Conservation (phyloP, 2,797 vertebrate genomes). For the Cirrhinus molitorella region DNA sequence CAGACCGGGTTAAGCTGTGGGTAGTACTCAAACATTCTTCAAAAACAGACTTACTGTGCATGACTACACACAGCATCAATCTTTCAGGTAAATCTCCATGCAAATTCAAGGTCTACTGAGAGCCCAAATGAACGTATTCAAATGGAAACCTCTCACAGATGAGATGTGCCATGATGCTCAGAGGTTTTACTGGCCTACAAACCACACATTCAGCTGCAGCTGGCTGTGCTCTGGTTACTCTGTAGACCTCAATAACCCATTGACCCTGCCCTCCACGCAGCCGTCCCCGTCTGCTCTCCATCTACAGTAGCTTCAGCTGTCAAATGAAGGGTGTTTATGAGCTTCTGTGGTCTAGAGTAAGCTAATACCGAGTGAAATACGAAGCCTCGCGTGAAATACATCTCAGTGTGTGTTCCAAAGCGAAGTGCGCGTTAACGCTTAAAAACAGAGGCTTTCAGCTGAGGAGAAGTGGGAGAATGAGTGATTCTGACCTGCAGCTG, state of each 20-base stretch:
- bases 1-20: neutral
- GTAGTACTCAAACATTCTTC: neutral
- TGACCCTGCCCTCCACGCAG: constrained; percentile 50
- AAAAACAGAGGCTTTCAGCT: constrained; percentile 1
- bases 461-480: neutral
- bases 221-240: constrained; percentile 37
- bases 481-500: constrained; percentile 91
- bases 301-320: constrained; percentile 60
- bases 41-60: neutral
- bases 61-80: neutral
- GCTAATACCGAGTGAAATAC: constrained; percentile 52
- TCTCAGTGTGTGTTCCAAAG: constrained; percentile 28
- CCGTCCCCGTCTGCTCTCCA: constrained; percentile 44
- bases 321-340: constrained; percentile 52
- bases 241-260: constrained; percentile 39
- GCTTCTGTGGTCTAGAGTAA: constrained; percentile 51
- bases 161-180: constrained; percentile 42
- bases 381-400: constrained; percentile 33
- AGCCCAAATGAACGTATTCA: neutral
- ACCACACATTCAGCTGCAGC: constrained; percentile 44
- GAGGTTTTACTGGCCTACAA: constrained; percentile 49
- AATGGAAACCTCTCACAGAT: constrained; percentile 15
- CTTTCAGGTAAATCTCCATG: constrained; percentile 37
- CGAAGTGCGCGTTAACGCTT: constrained; percentile 16
- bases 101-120: constrained; percentile 18